Base-by-base conservation (phyloP, 2,888 invertebrate genomes). In the Tuberolachnus salignus region DNA sequence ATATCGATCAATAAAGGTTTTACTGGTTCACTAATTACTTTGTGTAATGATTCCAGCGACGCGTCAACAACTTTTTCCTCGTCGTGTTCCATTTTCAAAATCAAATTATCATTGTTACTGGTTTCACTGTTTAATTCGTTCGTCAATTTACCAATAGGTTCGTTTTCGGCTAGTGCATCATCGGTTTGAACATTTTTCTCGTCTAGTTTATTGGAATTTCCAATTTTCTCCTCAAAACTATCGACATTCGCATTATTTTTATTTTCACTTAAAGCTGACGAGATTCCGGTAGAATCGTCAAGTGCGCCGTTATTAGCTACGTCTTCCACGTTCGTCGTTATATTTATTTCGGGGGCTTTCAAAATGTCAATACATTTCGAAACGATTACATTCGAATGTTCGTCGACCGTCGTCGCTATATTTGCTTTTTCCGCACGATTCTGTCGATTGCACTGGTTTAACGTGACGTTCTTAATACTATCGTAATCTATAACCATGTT, bases 41-140 rank as follows among this genome's bases (percentile, higher is more conserved):
- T 66, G 64, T 83, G 81, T 51, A 19, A 19, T 16, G 82, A 21
- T n/a, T 81, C 74, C 14, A 82, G 46, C n/a, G 1, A n/a, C 8
- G 44, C 19, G 8, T 34, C 73, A 14, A 70, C 80, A 72, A 78
- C 57, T 78, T 82, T 81, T 49, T 63, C 63, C 3, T 34, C 34
- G 23, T 80, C 80, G 1, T 55, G 16, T 51, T 66, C 71, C 23
- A 74, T 51, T 55, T 81, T 74, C 34, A 81, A 42, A 16, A 3
- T 61, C 16, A 23, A 1, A 34, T 64, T 13, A 4, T 16, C 16
- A 9, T 34, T 49, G 4, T 21, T 46, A 44, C 14, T 8, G 3
- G 10, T 46, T 0, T 49, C 3, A 0, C 21, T n/a, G 9, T 26
- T 49, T 19, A 26, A n/a, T 26, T 59, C 13, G 8, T 46, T 46